Conservation (phyloP, 2,797 vertebrate genomes). For the Kryptopterus vitreolus region DNA sequence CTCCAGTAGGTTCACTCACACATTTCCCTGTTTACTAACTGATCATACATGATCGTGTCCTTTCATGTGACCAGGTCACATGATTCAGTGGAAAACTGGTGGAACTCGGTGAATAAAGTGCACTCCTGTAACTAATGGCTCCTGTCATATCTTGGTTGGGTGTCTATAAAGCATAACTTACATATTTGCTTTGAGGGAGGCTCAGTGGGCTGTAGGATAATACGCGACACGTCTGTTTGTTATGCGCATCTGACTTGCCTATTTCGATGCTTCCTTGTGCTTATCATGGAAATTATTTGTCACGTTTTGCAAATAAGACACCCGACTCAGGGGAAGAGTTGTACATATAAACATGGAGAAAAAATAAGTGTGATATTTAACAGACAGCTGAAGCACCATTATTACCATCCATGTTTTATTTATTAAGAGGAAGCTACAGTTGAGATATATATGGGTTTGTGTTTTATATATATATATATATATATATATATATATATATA, state of each 20-base stretch:
- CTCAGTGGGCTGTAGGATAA: not conserved
- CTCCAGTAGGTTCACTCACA: not conserved
- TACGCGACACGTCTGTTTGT: not conserved
- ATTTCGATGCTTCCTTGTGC: not conserved
- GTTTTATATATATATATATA: too few species aligned
- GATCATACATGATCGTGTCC: not conserved
- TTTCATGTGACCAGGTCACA: not conserved
- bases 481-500: too few species aligned
- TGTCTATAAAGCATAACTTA: not conserved
- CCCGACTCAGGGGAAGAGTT: not conserved
- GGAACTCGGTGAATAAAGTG: not conserved
- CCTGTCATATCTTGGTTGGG: not conserved
- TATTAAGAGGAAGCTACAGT: not conserved
- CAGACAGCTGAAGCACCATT: not conserved
- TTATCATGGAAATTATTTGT: not conserved
- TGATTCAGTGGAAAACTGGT: not conserved
- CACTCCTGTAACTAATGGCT: not conserved
- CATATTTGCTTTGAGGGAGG: conserved; percentile 12
- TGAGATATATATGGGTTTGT: too few species aligned
- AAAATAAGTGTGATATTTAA: not conserved
- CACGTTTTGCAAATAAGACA: not conserved
- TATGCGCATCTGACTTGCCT: not conserved
- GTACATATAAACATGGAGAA: not conserved
- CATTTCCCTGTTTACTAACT: not conserved
- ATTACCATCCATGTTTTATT: not conserved